Percentiles rank a stretch among this genome's conserved stretches.
phyloP scores from a whole-genome alignment of 1,140 invertebrate species.

The Bombus consobrinus region DNA sequence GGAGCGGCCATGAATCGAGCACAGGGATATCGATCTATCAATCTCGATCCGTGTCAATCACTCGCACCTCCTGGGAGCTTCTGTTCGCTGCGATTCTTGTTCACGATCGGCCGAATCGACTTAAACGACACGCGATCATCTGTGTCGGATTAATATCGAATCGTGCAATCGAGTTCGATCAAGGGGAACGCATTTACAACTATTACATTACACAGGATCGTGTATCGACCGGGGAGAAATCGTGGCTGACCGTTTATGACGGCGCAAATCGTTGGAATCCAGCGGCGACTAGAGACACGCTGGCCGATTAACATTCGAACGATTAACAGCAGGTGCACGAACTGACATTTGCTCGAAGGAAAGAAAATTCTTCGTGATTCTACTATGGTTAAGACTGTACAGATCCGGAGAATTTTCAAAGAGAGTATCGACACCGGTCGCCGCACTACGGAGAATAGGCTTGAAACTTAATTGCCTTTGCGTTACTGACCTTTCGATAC shows the following conservation, averaged over 20 bases:
- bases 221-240: not conserved
- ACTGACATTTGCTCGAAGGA: conserved; percentile 49
- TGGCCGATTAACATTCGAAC: conserved; percentile 53
- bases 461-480: conserved; percentile 34
- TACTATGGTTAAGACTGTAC: not conserved
- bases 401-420: conserved; percentile 28
- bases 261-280: conserved; percentile 47
- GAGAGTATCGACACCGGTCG: not conserved
- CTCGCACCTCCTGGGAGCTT: not conserved
- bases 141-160: not conserved
- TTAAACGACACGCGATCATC: not conserved
- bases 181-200: conserved; percentile 18
- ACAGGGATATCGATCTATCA: conserved; percentile 12
- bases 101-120: not conserved
- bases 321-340: conserved; percentile 28
- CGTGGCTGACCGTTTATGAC: conserved; percentile 34
- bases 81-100: not conserved
- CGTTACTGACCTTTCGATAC: conserved; percentile 53
- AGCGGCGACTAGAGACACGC: conserved; percentile 28
- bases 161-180: conserved; percentile 32
- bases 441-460: not conserved
- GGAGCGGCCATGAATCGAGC: not conserved
- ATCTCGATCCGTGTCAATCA: conserved; percentile 28
- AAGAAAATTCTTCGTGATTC: conserved; percentile 1
- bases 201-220: not conserved